Evolutionary conservation across 2,888 invertebrate species (phyloP).

Genomic region (Horisme vitalbata): DNA sequence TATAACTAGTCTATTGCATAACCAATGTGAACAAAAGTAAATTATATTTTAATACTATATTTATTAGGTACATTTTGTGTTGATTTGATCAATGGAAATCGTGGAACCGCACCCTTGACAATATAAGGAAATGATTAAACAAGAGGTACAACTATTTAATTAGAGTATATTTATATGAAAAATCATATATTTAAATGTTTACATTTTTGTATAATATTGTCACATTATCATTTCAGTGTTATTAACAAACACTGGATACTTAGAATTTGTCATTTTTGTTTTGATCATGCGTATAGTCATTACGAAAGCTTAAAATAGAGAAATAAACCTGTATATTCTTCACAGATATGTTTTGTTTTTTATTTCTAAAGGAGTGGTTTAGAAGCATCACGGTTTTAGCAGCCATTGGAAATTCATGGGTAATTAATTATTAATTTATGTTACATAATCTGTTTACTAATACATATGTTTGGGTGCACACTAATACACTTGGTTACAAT

Average conservation of each 20-base stretch:
- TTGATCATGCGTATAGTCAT: slow-evolving; percentile 53
- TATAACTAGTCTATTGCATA: slow-evolving; percentile 53
- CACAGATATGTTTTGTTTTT: slow-evolving; percentile 75
- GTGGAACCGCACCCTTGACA: slow-evolving; percentile 53
- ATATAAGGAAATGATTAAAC: slow-evolving; percentile 57
- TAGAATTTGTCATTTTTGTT: slow-evolving; percentile 34
- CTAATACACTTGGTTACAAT: slow-evolving; percentile 2
- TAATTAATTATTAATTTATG: slow-evolving; percentile 30
- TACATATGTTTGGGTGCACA: slow-evolving; percentile 17
- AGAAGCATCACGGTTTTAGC: slow-evolving; percentile 27
- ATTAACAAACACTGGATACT: slow-evolving; percentile 12
- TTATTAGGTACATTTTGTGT: slow-evolving; percentile 36
- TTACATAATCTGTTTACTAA: slow-evolving; percentile 22
- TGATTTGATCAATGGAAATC: slow-evolving; percentile 51
- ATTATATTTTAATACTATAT: slow-evolving; percentile 41
- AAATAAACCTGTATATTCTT: slow-evolving; percentile 77
- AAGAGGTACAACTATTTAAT: slow-evolving; percentile 62
- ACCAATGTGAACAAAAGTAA: slow-evolving; percentile 40
- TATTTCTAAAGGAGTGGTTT: slow-evolving; percentile 49
- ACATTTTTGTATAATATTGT: slow-evolving; percentile 34
- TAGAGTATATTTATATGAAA: slow-evolving; percentile 50
- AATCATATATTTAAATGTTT: slow-evolving; percentile 40
- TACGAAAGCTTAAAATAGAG: slow-evolving; percentile 59
- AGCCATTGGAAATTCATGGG: slow-evolving; percentile 33
- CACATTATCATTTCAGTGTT: slow-evolving; percentile 13